These are phyloP conservation scores for Semicossyphus pulcher DNA, from an alignment of 2,113 vertebrate species.

Conservation along the genomic window DNA sequence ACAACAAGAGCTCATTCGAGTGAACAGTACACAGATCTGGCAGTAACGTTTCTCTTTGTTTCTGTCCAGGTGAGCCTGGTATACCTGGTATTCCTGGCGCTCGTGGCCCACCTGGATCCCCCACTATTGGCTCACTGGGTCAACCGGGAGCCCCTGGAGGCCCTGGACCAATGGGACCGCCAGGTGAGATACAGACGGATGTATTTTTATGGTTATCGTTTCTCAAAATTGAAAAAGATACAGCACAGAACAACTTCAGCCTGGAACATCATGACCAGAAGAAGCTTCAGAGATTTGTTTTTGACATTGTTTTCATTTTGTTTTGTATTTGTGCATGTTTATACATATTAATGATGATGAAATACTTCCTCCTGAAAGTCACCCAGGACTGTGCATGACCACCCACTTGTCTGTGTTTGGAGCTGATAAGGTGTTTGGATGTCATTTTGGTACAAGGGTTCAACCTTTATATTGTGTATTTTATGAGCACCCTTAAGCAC, in stretches of 20 bases:
- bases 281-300: too few relatives aligned
- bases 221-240: neutral
- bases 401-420: neutral
- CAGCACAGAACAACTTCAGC: too few relatives aligned
- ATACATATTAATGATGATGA: neutral
- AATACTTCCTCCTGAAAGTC: neutral
- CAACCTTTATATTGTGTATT: neutral
- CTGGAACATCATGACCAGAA: too few relatives aligned
- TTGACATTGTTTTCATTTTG: neutral
- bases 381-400: constrained; percentile 29
- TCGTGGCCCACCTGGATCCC: constrained; percentile 84
- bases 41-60: neutral
- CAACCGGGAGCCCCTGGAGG: constrained; percentile 83
- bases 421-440: constrained; percentile 7
- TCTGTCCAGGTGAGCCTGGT: constrained; percentile 86
- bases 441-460: neutral
- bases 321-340: neutral
- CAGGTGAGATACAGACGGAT: constrained; percentile 80
- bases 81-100: constrained; percentile 82
- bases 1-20: too few relatives aligned
- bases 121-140: constrained; percentile 81
- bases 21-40: neutral
- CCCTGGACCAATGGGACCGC: constrained; percentile 84
- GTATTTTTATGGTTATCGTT: neutral
- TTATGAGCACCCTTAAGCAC: neutral